phyloP scores from a whole-genome alignment of 1,140 invertebrate genomes.

The Drosophila nigrodunni region DNA sequence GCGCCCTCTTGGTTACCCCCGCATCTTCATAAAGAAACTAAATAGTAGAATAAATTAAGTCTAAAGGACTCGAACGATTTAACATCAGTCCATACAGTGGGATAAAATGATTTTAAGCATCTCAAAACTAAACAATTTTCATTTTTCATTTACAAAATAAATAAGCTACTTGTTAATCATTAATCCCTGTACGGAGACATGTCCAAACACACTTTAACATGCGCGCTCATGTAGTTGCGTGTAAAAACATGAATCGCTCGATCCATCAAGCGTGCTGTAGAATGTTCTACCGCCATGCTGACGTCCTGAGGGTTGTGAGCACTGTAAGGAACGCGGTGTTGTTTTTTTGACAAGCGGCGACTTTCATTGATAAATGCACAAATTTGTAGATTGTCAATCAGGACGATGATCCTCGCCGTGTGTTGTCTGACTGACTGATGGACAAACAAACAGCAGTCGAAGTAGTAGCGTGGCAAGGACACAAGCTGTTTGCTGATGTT shows the following conservation, averaged over 20 bases:
- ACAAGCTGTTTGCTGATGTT: conserved; percentile 60
- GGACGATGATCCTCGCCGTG: conserved; percentile 46
- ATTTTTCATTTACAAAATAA: conserved; percentile 3
- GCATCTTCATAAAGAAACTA: no score
- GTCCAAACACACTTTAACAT: not conserved
- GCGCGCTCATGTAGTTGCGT: conserved; percentile 57
- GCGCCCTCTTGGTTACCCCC: no score
- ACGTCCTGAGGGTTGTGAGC: not conserved
- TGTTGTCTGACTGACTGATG: conserved; percentile 48
- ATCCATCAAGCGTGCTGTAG: conserved; percentile 63
- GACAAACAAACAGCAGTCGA: conserved; percentile 46
- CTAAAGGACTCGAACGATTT: no score
- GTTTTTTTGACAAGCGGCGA: conserved; percentile 29
- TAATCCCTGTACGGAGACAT: conserved; percentile 2
- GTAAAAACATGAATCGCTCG: conserved; percentile 72
- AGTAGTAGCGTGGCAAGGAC: conserved; percentile 35
- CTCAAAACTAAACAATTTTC: not conserved
- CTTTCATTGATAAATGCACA: conserved; percentile 79
- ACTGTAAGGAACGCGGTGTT: conserved; percentile 20
- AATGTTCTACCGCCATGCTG: not conserved
- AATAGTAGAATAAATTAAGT: no score
- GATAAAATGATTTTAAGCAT: not conserved
- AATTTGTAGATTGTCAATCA: conserved; percentile 81
- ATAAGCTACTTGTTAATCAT: conserved; percentile 17
- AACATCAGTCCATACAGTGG: not conserved